A percentile compares a stretch with the other conserved stretches of the same genome.
phyloP scores from a whole-genome alignment of 2,888 invertebrate species.

The Spodoptera exigua region DNA sequence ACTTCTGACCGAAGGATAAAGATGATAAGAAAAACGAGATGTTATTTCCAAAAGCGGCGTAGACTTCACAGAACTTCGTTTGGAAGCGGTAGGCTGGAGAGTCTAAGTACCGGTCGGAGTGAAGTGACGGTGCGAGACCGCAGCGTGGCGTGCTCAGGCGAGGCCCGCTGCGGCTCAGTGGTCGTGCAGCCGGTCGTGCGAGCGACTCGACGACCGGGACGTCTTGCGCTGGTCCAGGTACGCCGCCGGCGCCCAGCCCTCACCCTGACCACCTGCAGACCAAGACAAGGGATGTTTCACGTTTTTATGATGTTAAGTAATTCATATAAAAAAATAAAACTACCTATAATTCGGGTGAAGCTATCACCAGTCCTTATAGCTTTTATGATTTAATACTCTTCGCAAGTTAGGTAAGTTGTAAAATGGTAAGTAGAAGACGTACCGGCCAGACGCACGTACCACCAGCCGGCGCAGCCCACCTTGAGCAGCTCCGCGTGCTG shows the following conservation, averaged over 20 bases:
- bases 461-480: conserved; percentile 98
- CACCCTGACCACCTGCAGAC: conserved; percentile 90
- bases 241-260: conserved; percentile 98
- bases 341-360: too few species aligned
- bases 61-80: conserved; percentile 25
- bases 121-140: conserved; percentile 10
- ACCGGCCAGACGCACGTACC: conserved; percentile 97
- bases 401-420: neutral
- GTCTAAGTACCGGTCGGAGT: conserved; percentile 22
- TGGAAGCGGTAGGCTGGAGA: conserved; percentile 17
- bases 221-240: conserved; percentile 96
- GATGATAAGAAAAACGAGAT: conserved; percentile 26
- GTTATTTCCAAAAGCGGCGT: conserved; percentile 16
- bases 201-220: conserved; percentile 92
- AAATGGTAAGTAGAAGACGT: conserved; percentile 61
- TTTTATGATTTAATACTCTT: too few species aligned
- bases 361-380: too few species aligned
- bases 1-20: conserved; percentile 16
- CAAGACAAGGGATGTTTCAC: conserved; percentile 1
- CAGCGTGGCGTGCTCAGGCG: conserved; percentile 14
- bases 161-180: conserved; percentile 69
- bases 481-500: conserved; percentile 96
- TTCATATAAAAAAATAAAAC: too few species aligned
- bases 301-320: too few species aligned
- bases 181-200: conserved; percentile 89